A percentile compares a stretch with the other conserved stretches of the same genome.
These are phyloP conservation scores for Nasonia giraulti DNA, from an alignment of 1,140 invertebrate species.

Conservation along the genomic window DNA sequence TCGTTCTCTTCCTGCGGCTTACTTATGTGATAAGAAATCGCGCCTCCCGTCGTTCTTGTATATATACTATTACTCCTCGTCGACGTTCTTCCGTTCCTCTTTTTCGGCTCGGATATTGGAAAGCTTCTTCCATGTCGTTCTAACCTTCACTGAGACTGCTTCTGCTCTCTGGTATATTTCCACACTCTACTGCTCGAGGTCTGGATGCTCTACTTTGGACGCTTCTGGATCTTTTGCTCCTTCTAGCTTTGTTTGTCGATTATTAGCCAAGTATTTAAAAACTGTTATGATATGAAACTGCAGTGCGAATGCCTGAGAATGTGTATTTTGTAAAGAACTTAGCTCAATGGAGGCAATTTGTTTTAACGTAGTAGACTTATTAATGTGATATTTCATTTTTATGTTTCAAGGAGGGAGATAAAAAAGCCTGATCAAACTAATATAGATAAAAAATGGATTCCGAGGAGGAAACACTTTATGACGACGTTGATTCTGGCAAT, in stretches of 20 bases:
- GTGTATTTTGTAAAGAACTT: background rate
- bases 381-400: background rate
- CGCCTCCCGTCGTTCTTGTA: background rate
- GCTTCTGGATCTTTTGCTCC: background rate
- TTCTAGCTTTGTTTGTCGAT: background rate
- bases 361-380: background rate
- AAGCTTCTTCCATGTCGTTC: conserved; percentile 5
- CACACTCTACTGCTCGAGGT: background rate
- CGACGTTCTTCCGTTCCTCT: background rate
- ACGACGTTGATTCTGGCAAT: conserved; percentile 93
- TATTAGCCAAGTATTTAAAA: background rate
- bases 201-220: background rate
- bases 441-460: conserved; percentile 83
- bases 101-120: background rate
- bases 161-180: background rate
- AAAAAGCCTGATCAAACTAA: conserved; percentile 17
- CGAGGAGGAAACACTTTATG: conserved; percentile 89
- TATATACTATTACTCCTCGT: background rate
- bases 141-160: conserved; percentile 39
- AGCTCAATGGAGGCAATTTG: background rate
- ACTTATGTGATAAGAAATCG: background rate
- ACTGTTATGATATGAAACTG: background rate
- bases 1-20: background rate
- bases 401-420: background rate
- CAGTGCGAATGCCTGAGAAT: no score